A percentile compares a stretch with the other conserved stretches of the same genome.
phyloP scores from a whole-genome alignment of 1,140 invertebrate genomes.

The Drosophila ogumai region DNA sequence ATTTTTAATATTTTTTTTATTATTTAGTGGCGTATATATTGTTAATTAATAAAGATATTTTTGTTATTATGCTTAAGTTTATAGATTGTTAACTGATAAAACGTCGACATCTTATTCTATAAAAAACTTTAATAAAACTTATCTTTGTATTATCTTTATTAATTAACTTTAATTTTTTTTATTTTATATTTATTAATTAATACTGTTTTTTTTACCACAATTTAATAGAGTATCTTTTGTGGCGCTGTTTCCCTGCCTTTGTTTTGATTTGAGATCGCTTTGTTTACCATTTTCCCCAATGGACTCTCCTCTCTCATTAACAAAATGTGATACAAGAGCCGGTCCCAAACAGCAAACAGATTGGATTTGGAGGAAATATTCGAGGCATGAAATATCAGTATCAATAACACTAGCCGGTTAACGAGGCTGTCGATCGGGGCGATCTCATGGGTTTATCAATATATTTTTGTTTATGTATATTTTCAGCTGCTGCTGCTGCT shows the following conservation, averaged over 20 bases:
- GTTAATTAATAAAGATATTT: no score
- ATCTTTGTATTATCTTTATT: no score
- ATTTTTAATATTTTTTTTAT: no score
- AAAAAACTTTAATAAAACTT: no score
- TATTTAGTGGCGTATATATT: no score
- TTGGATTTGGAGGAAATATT: slow-evolving; percentile 18
- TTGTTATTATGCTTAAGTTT: no score
- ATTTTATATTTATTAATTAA: no score
- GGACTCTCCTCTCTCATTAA: slow-evolving; percentile 26
- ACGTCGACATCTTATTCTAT: no score
- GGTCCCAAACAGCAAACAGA: slow-evolving; percentile 1
- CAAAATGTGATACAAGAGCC: slow-evolving; percentile 19
- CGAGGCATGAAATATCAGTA: slow-evolving; percentile 47
- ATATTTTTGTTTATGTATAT: slow-evolving; percentile 14
- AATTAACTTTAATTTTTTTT: no score
- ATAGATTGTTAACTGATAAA: no score
- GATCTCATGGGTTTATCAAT: slow-evolving; percentile 50
- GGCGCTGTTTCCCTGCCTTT: not conserved
- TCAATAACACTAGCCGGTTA: slow-evolving; percentile 36
- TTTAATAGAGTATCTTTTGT: slow-evolving; percentile 1
- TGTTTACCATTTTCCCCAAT: slow-evolving; percentile 20
- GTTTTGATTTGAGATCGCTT: not conserved
- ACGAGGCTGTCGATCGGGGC: slow-evolving; percentile 40
- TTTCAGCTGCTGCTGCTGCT: slow-evolving; percentile 1
- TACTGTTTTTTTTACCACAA: no score